Conservation (phyloP, 2,888 invertebrate genomes). For the Drosophila colorata region DNA sequence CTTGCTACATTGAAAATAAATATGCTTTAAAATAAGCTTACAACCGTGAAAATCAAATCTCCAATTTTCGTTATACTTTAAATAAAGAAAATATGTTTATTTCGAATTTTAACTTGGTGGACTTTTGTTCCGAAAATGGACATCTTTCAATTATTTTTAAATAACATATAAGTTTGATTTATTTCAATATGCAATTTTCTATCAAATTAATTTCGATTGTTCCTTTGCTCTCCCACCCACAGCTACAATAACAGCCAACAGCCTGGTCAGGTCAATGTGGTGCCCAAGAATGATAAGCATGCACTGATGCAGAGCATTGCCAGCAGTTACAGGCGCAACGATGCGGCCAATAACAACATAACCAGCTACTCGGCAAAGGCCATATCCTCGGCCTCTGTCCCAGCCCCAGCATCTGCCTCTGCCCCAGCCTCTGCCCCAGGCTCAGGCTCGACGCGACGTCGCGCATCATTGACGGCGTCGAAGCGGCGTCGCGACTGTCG, state of each 20-base stretch:
- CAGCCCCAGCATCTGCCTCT: constrained; percentile 40
- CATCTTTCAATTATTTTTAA: too few relatives aligned
- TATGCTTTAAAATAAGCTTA: too few relatives aligned
- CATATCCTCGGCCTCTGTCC: background rate
- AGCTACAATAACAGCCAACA: constrained; percentile 78
- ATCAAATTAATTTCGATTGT: constrained; percentile 5
- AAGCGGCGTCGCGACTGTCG: constrained; percentile 89
- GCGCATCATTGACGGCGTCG: constrained; percentile 79
- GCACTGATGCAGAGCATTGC: constrained; percentile 91
- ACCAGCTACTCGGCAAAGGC: constrained; percentile 24
- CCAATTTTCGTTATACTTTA: too few relatives aligned
- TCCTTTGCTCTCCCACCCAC: constrained; percentile 14
- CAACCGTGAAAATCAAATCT: too few relatives aligned
- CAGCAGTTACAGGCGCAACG: constrained; percentile 86
- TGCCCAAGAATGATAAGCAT: constrained; percentile 88
- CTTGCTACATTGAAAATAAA: too few relatives aligned
- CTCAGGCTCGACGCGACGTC: constrained; percentile 82
- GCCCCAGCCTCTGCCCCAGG: constrained; percentile 6
- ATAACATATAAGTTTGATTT: too few relatives aligned
- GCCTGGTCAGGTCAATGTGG: constrained; percentile 49
- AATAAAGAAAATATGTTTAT: too few relatives aligned
- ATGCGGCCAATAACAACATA: constrained; percentile 38
- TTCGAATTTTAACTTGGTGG: too few relatives aligned
- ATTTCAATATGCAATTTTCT: background rate
- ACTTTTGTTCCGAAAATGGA: too few relatives aligned